These are phyloP conservation scores for Kryptolebias marmoratus DNA, from an alignment of 2,113 vertebrate species.

Conservation along the genomic window DNA sequence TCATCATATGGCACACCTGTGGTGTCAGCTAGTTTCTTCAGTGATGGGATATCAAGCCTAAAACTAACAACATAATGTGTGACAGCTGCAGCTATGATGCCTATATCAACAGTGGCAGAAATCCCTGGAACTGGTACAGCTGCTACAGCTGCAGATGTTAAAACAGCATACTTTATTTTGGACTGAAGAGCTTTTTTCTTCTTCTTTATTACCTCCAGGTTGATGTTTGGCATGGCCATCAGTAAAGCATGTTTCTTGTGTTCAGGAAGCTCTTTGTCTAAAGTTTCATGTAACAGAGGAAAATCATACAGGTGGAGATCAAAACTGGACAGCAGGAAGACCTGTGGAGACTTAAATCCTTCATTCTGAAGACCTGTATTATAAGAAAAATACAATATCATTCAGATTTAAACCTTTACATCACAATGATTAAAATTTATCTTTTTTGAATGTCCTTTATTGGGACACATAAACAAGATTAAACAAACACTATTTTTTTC, in stretches of 20 bases:
- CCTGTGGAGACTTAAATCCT: neutral
- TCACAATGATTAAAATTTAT: too few relatives aligned
- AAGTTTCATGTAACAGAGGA: too few relatives aligned
- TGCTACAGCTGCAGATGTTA: neutral
- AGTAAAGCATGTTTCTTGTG: too few relatives aligned
- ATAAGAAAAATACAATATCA: too few relatives aligned
- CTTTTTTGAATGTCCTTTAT: too few relatives aligned
- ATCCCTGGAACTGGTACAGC: neutral
- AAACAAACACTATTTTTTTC: too few relatives aligned
- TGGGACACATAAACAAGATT: too few relatives aligned
- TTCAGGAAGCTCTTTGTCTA: too few relatives aligned
- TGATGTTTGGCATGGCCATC: conserved; percentile 8
- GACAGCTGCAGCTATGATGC: neutral
- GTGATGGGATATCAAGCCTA: neutral
- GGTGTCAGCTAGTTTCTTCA: conserved; percentile 3
- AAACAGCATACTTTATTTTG: neutral
- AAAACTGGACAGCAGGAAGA: too few relatives aligned
- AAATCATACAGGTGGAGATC: too few relatives aligned
- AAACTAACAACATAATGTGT: rapidly evolving
- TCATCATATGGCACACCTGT: neutral
- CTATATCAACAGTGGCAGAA: rapidly evolving
- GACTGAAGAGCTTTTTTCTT: conserved; percentile 24
- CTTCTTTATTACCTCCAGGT: conserved; percentile 4
- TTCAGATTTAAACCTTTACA: neutral
- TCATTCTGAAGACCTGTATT: conserved; percentile 27